Evolutionary conservation across 2,888 invertebrate genomes (phyloP), one percentile per base, ranked within the genome.

Genomic region (Dasysyrphus tricinctus): DNA sequence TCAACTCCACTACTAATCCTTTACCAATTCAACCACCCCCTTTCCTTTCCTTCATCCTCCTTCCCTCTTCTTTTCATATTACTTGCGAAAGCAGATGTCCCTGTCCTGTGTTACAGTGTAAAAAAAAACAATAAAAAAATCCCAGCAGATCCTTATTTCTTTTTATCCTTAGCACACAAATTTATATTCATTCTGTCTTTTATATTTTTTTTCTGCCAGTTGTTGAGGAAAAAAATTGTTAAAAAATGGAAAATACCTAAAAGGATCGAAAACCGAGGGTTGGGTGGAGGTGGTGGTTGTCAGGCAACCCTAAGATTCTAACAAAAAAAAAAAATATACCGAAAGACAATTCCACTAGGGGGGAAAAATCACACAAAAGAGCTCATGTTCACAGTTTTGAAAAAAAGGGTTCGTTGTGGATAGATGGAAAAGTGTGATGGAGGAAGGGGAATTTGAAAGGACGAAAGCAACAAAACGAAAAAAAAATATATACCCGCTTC

Each of bases 311-410:
- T 57, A 54, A 32, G 65, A 73, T 59, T 59, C 19, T 39, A 59
- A 69, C 19, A 29, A 65, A 44, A 57, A 61, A 72, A 44, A 72
- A 69, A 73, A 75, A 56, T 37, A 84, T 29, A 37, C 51, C 29
- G 34, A 78, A 82, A 79, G 82, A 86, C 86, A 86, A 82, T 81
- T 77, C 51, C 29, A 49, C 63, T 44, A 73, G 77, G 42, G 70
- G 65, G 75, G 73, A 70, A 59, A 81, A 82, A 86, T 75, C 78
- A 86, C 81, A 86, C 82, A 86, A 86, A 78, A 86, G 82, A 86
- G 78, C 82, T 86, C 86, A 79, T 86, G 86, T 86, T 86, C 86
- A 86, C 86, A 75, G 86, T 86, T 86, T 78, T 67, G 47, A 56
- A 69, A 70, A 70, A 78, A 82, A 74, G 69, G 69, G 69, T 69